These are phyloP conservation scores for Papio anubis DNA, from an alignment of 2,113 vertebrate species.

Conservation along the genomic window DNA sequence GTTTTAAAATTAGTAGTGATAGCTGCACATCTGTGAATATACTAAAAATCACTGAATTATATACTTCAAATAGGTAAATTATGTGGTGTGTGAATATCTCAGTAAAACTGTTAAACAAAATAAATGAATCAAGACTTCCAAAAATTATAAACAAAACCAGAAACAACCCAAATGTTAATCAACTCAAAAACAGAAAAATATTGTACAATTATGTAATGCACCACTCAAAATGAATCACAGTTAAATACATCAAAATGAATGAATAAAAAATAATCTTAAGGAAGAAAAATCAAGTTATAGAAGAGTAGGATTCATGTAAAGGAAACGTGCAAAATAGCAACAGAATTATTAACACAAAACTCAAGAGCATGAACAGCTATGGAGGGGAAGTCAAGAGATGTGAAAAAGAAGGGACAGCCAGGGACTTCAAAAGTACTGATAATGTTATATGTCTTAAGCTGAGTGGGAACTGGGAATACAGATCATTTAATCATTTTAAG, in stretches of 20 bases:
- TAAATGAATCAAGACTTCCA: neutral
- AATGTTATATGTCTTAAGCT: neutral
- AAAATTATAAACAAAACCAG: neutral
- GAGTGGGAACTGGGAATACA: neutral
- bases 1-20: neutral
- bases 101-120: conserved; percentile 12
- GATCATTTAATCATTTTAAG: neutral
- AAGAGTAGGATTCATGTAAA: neutral
- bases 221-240: neutral
- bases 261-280: neutral
- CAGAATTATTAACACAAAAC: neutral
- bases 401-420: neutral
- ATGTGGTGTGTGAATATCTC: neutral
- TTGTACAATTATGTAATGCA: neutral
- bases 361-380: neutral
- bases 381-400: neutral
- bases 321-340: neutral
- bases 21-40: neutral
- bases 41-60: neutral
- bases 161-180: neutral
- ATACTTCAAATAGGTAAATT: neutral
- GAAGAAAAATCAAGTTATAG: neutral
- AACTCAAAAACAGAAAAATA: neutral
- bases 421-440: neutral
- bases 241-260: neutral